These are phyloP conservation scores for Calameuta idolon DNA, from an alignment of 2,888 invertebrate species.

Conservation along the genomic window DNA sequence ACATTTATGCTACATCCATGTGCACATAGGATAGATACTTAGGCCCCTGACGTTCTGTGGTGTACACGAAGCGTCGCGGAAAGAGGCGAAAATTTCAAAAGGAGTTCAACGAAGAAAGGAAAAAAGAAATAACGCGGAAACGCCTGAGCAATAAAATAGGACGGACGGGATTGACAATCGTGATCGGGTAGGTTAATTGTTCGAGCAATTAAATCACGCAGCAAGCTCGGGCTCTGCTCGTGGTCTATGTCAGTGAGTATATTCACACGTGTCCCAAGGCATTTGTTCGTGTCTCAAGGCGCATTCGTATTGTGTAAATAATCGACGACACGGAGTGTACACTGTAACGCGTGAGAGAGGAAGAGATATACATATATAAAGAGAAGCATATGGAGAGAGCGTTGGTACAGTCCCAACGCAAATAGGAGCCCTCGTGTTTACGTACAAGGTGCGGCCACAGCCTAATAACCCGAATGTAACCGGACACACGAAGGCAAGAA, in stretches of 20 bases:
- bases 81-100: background rate
- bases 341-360: background rate
- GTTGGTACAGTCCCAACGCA: background rate
- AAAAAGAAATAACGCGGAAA: background rate
- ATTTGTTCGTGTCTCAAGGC: constrained; percentile 12
- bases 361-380: background rate
- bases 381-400: background rate
- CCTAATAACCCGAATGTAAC: constrained; percentile 55
- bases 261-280: background rate
- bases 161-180: background rate
- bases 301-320: constrained; percentile 21
- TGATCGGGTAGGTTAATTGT: background rate
- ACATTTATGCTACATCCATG: no score
- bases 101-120: background rate
- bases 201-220: background rate
- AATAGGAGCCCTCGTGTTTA: constrained; percentile 21
- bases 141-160: background rate
- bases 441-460: constrained; percentile 48
- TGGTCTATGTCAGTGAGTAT: background rate
- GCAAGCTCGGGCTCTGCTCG: background rate
- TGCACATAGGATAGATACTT: no score
- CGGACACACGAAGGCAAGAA: constrained; percentile 39
- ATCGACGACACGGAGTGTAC: constrained; percentile 11
- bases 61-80: no score
- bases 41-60: background rate